Evolutionary conservation across 2,888 invertebrate species (phyloP).

Genomic region (Polietes domitor): DNA sequence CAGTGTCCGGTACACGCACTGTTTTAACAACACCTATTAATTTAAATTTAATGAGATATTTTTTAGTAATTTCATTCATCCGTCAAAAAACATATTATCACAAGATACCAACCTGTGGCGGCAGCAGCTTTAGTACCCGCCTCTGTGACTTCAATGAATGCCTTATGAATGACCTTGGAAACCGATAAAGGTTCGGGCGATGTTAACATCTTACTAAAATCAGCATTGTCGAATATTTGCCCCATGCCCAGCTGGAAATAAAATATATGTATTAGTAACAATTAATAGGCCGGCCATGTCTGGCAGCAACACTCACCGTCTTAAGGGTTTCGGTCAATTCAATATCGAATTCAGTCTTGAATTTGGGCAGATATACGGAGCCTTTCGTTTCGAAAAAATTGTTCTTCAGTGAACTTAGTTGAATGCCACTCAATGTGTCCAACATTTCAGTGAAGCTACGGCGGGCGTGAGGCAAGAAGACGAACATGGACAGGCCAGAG

Average conservation of each 20-base stretch:
- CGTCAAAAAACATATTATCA: background rate
- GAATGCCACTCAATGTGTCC: slow-evolving; percentile 83
- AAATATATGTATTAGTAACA: background rate
- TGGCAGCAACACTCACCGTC: slow-evolving; percentile 80
- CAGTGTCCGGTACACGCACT: too few relatives aligned
- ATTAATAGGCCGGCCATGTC: background rate
- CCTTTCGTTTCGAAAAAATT: slow-evolving; percentile 80
- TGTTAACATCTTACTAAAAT: slow-evolving; percentile 85
- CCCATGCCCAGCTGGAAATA: slow-evolving; percentile 84
- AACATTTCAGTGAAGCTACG: slow-evolving; percentile 86
- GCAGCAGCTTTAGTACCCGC: slow-evolving; percentile 95
- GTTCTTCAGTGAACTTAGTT: slow-evolving; percentile 83
- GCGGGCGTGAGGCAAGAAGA: slow-evolving; percentile 87
- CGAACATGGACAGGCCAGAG: slow-evolving; percentile 86
- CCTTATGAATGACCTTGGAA: slow-evolving; percentile 90
- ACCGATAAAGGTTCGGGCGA: slow-evolving; percentile 81
- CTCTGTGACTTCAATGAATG: slow-evolving; percentile 93
- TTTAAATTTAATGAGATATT: too few relatives aligned
- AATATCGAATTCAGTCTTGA: slow-evolving; percentile 89
- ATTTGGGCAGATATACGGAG: slow-evolving; percentile 87
- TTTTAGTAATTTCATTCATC: too few relatives aligned
- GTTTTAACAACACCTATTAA: too few relatives aligned
- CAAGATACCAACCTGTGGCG: slow-evolving; percentile 75
- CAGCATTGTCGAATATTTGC: slow-evolving; percentile 84
- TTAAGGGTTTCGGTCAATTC: slow-evolving; percentile 83